Base-by-base conservation (phyloP, 92 coral and sea anemone species). In the Umimayanthus kanabou region DNA sequence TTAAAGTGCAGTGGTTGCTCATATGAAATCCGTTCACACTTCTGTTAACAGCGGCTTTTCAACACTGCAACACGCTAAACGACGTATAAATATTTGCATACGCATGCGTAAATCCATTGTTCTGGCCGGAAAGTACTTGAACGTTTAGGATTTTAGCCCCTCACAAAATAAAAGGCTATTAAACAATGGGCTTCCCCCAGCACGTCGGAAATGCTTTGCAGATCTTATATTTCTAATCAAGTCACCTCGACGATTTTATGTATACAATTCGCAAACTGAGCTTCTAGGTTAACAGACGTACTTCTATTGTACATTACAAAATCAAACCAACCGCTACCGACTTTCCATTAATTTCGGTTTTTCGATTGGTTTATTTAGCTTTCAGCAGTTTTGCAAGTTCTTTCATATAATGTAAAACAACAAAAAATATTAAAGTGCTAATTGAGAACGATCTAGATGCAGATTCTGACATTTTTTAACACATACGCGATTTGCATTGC, bases 81-180 rank as follows among this genome's bases (percentile, higher is more conserved):
- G 64, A 33, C 61, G 6, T 40, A 30, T 47, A 83, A 83, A 83
- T 83, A 83, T 83, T 83, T 25, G 78, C 87, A 83, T 83, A 83
- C 87, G 87, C 87, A 83, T 83, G 87, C 87, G 87, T 83, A 83
- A 70, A 15, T 67, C 61, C 67, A 65, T 82, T 82, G 86, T 82
- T 43, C 33, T 16, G 58, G 57, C 87, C 87, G 87, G 87, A 83
- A 83, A 83, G 74, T 26, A 39, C 87, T 73, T 83, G 87, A 83
- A 70, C 87, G 87, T 28, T 83, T 83, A 70, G n/a, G 65, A 83
- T 83, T 83, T 69, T 83, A 71, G 74, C 25, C 78, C 23, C 76
- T 83, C 74, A 69, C 78, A 70, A 70, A 70, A 65, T 83, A 43
- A 80, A 80, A 80, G 26, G 23, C 74, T 75, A 67, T 45, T 70